A percentile compares a stretch with the other conserved stretches of the same genome.
Conservation (phyloP, 2,888 invertebrate species). For the Ceraclea dissimilis region DNA sequence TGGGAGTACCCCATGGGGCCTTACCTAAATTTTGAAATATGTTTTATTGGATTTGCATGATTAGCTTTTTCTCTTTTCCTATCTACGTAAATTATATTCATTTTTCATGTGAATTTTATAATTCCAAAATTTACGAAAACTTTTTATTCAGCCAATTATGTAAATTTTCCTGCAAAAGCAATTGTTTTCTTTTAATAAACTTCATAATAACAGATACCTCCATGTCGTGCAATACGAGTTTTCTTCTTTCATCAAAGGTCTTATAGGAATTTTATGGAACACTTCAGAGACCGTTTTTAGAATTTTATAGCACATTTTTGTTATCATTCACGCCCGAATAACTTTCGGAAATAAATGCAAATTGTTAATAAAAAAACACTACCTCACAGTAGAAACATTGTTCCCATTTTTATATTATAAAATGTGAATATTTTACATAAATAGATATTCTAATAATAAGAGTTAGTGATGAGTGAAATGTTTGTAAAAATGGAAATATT, state of each 20-base stretch:
- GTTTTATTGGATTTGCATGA: too few relatives aligned
- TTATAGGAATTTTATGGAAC: not conserved
- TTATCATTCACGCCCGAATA: conserved; percentile 3
- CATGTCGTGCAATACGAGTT: too few relatives aligned
- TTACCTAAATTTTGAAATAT: too few relatives aligned
- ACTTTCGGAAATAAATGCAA: not conserved
- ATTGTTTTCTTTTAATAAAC: too few relatives aligned
- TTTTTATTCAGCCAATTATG: too few relatives aligned
- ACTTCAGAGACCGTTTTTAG: not conserved
- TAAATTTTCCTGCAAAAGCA: too few relatives aligned
- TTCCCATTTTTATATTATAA: not conserved
- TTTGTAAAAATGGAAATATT: not conserved
- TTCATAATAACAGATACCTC: too few relatives aligned
- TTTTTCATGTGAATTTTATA: too few relatives aligned
- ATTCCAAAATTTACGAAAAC: too few relatives aligned
- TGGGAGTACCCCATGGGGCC: too few relatives aligned
- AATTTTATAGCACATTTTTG: conserved; percentile 6
- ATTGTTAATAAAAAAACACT: conserved; percentile 2
- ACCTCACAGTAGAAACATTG: not conserved
- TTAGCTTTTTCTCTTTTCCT: too few relatives aligned
- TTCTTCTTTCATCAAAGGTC: not conserved
- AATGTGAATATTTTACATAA: not conserved
- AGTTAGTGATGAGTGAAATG: not conserved
- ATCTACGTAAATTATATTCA: too few relatives aligned
- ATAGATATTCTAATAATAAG: not conserved